These are phyloP conservation scores for Opisthograptis luteolata DNA, from an alignment of 2,888 invertebrate species.

Conservation along the genomic window DNA sequence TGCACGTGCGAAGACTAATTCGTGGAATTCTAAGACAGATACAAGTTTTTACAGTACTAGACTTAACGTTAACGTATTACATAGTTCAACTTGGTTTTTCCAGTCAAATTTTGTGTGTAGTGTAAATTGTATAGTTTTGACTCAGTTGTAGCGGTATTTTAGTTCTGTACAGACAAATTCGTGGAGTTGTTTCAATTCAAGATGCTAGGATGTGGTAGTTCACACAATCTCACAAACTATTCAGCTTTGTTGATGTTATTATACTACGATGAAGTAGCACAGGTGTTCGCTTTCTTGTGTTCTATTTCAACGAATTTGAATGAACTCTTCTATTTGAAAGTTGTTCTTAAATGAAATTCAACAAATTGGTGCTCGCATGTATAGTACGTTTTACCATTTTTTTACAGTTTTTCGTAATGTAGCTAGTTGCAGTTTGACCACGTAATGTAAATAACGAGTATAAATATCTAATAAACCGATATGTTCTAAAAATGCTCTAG, in stretches of 20 bases:
- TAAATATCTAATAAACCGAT: too few species aligned
- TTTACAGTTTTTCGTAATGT: background rate
- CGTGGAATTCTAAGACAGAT: background rate
- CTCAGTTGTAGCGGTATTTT: too few species aligned
- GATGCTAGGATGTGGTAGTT: too few species aligned
- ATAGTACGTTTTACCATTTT: background rate
- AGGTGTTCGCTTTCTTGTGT: too few species aligned
- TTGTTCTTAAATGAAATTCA: background rate
- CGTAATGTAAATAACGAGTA: conserved; percentile 2
- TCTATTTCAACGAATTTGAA: background rate
- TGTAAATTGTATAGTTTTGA: too few species aligned
- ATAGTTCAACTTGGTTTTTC: too few species aligned
- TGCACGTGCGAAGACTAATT: background rate
- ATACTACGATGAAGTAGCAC: too few species aligned
- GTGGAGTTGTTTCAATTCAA: background rate
- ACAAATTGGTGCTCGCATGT: conserved; percentile 8
- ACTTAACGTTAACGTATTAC: too few species aligned
- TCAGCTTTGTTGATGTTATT: too few species aligned
- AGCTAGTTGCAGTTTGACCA: conserved; percentile 5
- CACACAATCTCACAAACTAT: background rate
- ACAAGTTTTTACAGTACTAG: too few species aligned
- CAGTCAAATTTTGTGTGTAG: too few species aligned
- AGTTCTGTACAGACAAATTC: background rate
- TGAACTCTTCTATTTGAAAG: background rate
- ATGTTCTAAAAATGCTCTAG: too few species aligned